Base-by-base conservation (phyloP, 1,140 invertebrate genomes). In the Drosophila ercepeae region DNA sequence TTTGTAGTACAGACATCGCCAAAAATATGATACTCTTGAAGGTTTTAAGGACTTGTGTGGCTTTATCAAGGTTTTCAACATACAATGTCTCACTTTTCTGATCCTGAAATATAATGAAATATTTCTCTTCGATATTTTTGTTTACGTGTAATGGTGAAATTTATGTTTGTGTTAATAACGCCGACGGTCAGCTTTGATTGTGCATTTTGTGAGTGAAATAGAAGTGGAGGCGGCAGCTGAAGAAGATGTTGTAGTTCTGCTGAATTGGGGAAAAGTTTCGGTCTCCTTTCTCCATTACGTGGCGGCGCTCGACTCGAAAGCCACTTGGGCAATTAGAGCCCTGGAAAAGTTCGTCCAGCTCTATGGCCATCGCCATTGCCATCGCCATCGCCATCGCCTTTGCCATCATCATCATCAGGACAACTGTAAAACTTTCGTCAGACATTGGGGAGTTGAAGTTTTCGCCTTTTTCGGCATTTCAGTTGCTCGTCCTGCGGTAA, bases 171-270 rank as follows among this genome's bases (percentile, higher is more conserved):
- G 67, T 73, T 86, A 73, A 67, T 79, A 79, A 72, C 72, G 57
- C 72, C 81, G 79, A 72, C 67, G 82, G 81, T 86, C 81, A 81
- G 76, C 81, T 86, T 86, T 86, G 81, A 86, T 86, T 88, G 81
- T 70, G 59, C 81, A 76, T 77, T 86, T 86, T 81, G 55, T 46
- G 48, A 45, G 48, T 45, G 48, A 45, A 68, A 61, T 41, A 45
- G 70, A 76, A 82, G 64, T 67, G 58, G 70, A 48, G 39, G 21
- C 18, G 42, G 48, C 6, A 52, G 65, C 8, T 39, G 44, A 44
- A 52, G 45, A 51, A 67, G 63, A 67, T 65, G 63, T 67, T 67
- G 46, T 32, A 16, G 60, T 34, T 21, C 55, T 44, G 60, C 29
- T 14, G 68, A 41, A 45, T 54, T 61, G 45, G 55, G 42, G 42